Percentiles rank a stretch among this genome's conserved stretches.
Conservation (phyloP, 2,888 invertebrate genomes). For the Saturnia pavonia region DNA sequence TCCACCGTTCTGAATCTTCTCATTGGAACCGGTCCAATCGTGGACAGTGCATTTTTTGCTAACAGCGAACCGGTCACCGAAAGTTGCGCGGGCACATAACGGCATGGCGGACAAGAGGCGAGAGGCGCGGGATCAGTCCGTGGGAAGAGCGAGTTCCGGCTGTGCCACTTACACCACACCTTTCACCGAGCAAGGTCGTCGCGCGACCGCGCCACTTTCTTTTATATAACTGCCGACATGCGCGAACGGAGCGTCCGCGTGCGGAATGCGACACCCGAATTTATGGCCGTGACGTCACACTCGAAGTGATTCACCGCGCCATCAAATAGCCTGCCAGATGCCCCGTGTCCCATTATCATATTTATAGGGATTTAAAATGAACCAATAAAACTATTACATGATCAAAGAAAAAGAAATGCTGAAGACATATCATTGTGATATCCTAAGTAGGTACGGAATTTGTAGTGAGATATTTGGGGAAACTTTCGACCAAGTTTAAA, state of each 20-base stretch:
- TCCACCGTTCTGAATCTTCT: constrained; percentile 42
- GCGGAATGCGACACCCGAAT: constrained; percentile 77
- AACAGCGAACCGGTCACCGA: constrained; percentile 60
- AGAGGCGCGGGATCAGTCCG: constrained; percentile 64
- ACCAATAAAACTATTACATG: constrained; percentile 17
- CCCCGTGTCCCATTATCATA: constrained; percentile 31
- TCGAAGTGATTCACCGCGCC: constrained; percentile 65
- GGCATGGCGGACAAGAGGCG: constrained; percentile 42
- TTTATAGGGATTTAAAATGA: constrained; percentile 14
- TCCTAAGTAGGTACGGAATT: neutral
- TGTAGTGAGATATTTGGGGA: neutral
- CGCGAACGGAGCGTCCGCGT: constrained; percentile 44
- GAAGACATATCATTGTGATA: too few relatives aligned
- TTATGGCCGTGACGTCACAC: constrained; percentile 71
- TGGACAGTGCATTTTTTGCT: constrained; percentile 59
- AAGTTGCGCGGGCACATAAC: constrained; percentile 56
- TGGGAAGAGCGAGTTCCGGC: constrained; percentile 79
- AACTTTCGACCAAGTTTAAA: too few relatives aligned
- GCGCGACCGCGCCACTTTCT: constrained; percentile 79
- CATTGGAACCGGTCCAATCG: constrained; percentile 48
- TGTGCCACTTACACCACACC: constrained; percentile 76
- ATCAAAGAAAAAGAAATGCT: constrained; percentile 3
- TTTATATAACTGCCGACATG: constrained; percentile 68
- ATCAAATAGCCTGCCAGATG: constrained; percentile 30
- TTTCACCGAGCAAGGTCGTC: constrained; percentile 79